Percentiles rank a stretch among this genome's conserved stretches.
Conservation (phyloP, 2,113 vertebrate genomes). For the Macaca nemestrina region DNA sequence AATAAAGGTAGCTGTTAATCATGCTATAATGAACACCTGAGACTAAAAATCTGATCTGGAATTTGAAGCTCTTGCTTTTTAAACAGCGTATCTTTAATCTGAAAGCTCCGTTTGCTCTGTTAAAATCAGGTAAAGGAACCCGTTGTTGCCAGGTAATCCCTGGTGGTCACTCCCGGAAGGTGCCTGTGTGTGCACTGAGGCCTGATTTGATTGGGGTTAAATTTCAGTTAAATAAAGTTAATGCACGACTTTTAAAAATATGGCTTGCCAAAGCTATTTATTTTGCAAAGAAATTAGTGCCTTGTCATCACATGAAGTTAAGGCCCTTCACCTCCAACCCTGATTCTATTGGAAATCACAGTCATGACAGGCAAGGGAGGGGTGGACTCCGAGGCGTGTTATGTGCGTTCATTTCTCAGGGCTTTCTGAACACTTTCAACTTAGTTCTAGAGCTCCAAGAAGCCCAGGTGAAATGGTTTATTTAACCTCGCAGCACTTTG, state of each 20-base stretch:
- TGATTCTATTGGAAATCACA: rapidly evolving
- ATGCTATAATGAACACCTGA: neutral
- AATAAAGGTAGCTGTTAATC: neutral
- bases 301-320: neutral
- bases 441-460: neutral
- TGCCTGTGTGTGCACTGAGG: rapidly evolving
- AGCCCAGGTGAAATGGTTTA: neutral
- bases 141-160: too few relatives aligned
- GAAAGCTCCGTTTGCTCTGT: neutral
- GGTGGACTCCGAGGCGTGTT: too few relatives aligned
- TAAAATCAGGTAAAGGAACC: neutral
- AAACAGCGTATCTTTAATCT: neutral
- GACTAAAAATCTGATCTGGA: neutral
- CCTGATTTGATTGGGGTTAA: neutral
- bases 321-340: neutral
- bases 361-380: neutral
- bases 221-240: neutral
- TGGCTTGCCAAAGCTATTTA: neutral
- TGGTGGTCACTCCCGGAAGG: neutral
- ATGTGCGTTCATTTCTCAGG: rapidly evolving
- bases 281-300: neutral
- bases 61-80: neutral
- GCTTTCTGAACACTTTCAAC: neutral
- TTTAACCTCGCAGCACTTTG: neutral
- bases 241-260: neutral